Percentiles rank a stretch among this genome's conserved stretches.
These are phyloP conservation scores for Eidolon helvum DNA, from an alignment of 2,113 vertebrate species.

Conservation along the genomic window DNA sequence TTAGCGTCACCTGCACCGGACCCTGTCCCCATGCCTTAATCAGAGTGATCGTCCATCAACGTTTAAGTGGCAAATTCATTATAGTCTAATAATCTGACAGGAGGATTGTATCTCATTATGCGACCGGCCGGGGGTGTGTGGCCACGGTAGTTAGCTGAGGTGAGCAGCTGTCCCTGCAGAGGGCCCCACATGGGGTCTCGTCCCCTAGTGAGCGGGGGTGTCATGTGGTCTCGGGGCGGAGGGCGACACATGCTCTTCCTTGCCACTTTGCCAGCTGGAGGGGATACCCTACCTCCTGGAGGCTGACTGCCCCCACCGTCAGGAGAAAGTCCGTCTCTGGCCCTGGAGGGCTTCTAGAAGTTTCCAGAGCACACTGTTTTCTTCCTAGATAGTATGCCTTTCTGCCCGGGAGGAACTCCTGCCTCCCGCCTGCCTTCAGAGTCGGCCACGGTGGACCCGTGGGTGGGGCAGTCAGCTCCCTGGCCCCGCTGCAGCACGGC, in stretches of 20 bases:
- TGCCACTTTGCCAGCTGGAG: fast-evolving
- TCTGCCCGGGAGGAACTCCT: background rate
- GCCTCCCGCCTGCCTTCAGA: fast-evolving
- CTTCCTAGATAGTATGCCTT: background rate
- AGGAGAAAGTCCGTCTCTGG: background rate
- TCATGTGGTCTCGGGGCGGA: fast-evolving
- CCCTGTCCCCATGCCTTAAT: background rate
- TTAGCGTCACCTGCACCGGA: slow-evolving; percentile 38
- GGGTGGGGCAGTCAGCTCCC: too few relatives aligned
- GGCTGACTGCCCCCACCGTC: fast-evolving
- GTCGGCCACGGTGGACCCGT: too few relatives aligned
- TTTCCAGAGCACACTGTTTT: background rate
- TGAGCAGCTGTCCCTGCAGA: fast-evolving
- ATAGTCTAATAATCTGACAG: slow-evolving; percentile 67
- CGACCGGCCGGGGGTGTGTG: slow-evolving; percentile 20
- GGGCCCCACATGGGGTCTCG: fast-evolving
- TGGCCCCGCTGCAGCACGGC: too few relatives aligned
- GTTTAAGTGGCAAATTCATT: slow-evolving; percentile 64
- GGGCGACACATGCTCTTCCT: fast-evolving
- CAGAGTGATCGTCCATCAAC: slow-evolving; percentile 59
- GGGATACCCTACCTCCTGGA: fast-evolving
- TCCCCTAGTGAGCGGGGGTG: fast-evolving
- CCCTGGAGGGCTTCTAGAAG: background rate
- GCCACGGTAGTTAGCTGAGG: background rate
- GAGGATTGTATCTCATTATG: slow-evolving; percentile 68